Evolutionary conservation across 2,888 invertebrate species (phyloP), one percentile per base, ranked within the genome.

Genomic region (Plutella xylostella): DNA sequence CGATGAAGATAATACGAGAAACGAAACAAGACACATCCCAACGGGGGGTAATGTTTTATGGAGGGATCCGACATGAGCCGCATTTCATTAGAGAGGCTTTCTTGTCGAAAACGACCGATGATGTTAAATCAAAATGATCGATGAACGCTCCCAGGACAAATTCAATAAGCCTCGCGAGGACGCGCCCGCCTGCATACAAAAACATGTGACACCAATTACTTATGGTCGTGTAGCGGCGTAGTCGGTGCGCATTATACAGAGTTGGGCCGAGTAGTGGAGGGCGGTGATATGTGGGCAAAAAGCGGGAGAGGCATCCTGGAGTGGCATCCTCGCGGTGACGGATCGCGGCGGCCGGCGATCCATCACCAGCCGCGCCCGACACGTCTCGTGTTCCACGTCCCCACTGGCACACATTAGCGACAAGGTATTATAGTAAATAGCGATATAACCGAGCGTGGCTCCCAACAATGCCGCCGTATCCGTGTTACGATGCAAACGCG

Each of bases 41-140:
- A 61, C 70, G 60, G 78, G 79, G 60, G 76, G 70, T 72, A 63
- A 78, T 76, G 78, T 78, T 72, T 80, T 70, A 78, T 79, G 73
- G 65, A 74, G 55, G 60, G 55, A 54, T 55, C 15, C 43, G 35
- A 43, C 43, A 43, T 46, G 38, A 43, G 43, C 47, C 56, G 61
- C 61, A 68, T 68, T 67, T 68, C 63, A 70, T 73, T 70, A 34
- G 34, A 14, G 42, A 65, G 58, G 55, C 56, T 55, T 61, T 63
- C 62, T 66, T 69, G 65, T 67, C 65, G 15, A 64, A 58, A 51
- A 52, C 52, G 50, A 56, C 53, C 56, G 52, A 55, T 56, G 48
- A 47, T 48, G 51, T 45, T 46, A 51, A 46, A 34, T 42, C 41
- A 42, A 42, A 12, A 42, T 42, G 42, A 42, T 42, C 21, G 42